Percentiles rank a stretch among this genome's conserved stretches.
phyloP scores from a whole-genome alignment of 2,888 invertebrate species.

The Spialia ferax region DNA sequence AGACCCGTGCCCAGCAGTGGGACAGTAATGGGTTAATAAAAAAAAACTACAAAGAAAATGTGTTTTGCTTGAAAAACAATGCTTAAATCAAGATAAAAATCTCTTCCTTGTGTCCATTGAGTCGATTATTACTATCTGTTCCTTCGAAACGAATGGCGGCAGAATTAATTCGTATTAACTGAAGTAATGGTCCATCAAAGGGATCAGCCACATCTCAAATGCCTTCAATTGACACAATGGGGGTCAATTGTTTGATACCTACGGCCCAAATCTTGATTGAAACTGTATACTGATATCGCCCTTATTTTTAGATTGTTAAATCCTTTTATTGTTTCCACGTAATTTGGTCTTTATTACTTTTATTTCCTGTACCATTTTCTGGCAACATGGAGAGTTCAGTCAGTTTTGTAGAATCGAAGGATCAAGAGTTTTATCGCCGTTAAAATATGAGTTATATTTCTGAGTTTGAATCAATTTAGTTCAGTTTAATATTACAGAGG shows the following conservation, averaged over 20 bases:
- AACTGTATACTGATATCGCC: slow-evolving; percentile 27
- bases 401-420: not conserved
- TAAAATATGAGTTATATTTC: slow-evolving; percentile 23
- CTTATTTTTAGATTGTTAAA: slow-evolving; percentile 27
- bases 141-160: slow-evolving; percentile 35
- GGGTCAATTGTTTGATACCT: slow-evolving; percentile 66
- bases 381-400: slow-evolving; percentile 5
- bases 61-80: not conserved
- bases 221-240: slow-evolving; percentile 65
- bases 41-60: not conserved
- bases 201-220: slow-evolving; percentile 63
- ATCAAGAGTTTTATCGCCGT: not conserved
- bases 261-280: slow-evolving; percentile 32
- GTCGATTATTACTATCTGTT: slow-evolving; percentile 25
- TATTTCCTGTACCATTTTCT: slow-evolving; percentile 9
- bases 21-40: too few relatives aligned
- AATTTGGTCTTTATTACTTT: slow-evolving; percentile 18
- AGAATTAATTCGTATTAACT: slow-evolving; percentile 56
- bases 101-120: slow-evolving; percentile 20
- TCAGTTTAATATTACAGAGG: slow-evolving; percentile 10
- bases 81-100: slow-evolving; percentile 23
- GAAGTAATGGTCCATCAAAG: slow-evolving; percentile 60
- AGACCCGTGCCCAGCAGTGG: too few relatives aligned
- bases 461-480: not conserved
- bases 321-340: slow-evolving; percentile 21